Conservation (phyloP, 2,797 vertebrate species). For the Alexandromys oeconomus region DNA sequence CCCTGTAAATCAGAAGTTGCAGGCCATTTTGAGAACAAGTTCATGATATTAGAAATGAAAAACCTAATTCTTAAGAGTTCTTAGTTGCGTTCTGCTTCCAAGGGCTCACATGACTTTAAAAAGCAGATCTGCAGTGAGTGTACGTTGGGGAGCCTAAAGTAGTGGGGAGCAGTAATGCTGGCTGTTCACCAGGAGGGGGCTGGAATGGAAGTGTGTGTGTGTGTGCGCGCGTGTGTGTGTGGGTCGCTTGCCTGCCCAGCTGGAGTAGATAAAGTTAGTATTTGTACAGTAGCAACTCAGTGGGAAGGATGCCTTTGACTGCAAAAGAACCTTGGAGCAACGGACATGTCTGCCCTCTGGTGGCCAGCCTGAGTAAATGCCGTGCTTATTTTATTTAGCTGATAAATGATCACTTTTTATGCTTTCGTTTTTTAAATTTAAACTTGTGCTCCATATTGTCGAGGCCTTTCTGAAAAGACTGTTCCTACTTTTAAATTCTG, state of each 20-base stretch:
- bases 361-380: conserved; percentile 40
- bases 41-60: conserved; percentile 31
- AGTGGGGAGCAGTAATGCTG: not conserved
- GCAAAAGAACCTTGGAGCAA: not conserved
- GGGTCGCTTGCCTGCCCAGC: not conserved
- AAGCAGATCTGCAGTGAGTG: not conserved
- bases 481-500: not conserved
- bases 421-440: conserved; percentile 13
- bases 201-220: not conserved
- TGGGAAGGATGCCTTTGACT: accelerated
- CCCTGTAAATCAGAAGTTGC: not conserved
- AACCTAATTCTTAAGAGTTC: not conserved
- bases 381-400: not conserved
- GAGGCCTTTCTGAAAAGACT: not conserved
- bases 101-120: not conserved
- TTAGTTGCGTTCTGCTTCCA: not conserved
- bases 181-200: not conserved
- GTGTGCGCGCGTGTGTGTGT: too few species aligned
- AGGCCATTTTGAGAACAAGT: conserved; percentile 50
- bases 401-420: not conserved
- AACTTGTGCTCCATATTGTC: conserved; percentile 18
- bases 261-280: not conserved
- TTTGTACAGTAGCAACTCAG: not conserved
- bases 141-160: not conserved
- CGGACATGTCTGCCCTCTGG: conserved; percentile 22